phyloP scores from a whole-genome alignment of 2,888 invertebrate species.

The Chymomyza amoena region DNA sequence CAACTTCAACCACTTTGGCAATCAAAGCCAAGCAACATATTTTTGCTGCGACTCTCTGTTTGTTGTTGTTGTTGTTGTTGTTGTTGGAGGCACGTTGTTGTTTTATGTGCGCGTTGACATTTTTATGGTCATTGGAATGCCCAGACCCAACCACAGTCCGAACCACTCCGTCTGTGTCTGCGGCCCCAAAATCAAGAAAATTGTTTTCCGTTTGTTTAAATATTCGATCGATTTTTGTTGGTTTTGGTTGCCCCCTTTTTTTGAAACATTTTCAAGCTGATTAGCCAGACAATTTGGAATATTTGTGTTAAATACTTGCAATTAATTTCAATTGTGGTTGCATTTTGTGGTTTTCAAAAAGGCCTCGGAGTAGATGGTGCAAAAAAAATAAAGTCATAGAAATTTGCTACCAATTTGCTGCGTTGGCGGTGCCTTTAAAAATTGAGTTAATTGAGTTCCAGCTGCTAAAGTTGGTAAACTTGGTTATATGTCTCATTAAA shows the following conservation, averaged over 20 bases:
- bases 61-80: slow-evolving; percentile 26
- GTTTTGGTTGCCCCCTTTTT: slow-evolving; percentile 10
- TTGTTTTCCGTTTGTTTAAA: slow-evolving; percentile 16
- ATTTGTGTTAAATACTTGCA: slow-evolving; percentile 72
- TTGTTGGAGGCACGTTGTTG: slow-evolving; percentile 14
- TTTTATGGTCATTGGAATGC: slow-evolving; percentile 76
- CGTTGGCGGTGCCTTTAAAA: slow-evolving; percentile 8
- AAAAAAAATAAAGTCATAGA: slow-evolving; percentile 2
- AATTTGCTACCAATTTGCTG: neutral
- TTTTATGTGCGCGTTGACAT: slow-evolving; percentile 72
- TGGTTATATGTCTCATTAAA: neutral
- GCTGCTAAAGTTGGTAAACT: neutral
- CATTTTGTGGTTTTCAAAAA: slow-evolving; percentile 27
- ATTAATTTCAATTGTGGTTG: slow-evolving; percentile 64
- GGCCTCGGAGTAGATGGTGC: neutral
- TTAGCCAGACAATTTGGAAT: slow-evolving; percentile 70
- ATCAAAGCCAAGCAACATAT: slow-evolving; percentile 62
- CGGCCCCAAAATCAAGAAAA: slow-evolving; percentile 14
- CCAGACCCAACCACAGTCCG: slow-evolving; percentile 28
- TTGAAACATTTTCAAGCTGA: slow-evolving; percentile 48
- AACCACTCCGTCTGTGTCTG: neutral
- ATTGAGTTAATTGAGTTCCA: neutral
- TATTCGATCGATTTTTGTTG: slow-evolving; percentile 1
- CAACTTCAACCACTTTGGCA: slow-evolving; percentile 60
- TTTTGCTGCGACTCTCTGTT: slow-evolving; percentile 41